These are phyloP conservation scores for Hypanus sabinus DNA, from an alignment of 2,113 vertebrate genomes.

Conservation along the genomic window DNA sequence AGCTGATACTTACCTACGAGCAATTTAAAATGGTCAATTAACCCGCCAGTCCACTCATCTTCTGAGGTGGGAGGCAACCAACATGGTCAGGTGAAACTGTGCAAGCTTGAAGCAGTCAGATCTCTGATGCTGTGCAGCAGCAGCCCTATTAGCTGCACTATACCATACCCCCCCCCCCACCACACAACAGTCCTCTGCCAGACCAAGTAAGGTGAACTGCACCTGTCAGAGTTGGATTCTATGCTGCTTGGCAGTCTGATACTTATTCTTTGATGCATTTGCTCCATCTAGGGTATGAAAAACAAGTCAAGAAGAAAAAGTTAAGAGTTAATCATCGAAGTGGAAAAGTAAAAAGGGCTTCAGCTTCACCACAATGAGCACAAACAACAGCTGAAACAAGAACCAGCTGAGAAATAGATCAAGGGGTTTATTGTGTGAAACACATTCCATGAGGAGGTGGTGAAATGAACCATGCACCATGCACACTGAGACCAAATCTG, in stretches of 20 bases:
- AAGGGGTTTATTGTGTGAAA: not conserved
- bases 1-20: no score
- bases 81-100: no score
- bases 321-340: not conserved
- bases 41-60: no score
- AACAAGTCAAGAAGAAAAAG: not conserved
- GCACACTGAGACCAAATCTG: not conserved
- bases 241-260: not conserved
- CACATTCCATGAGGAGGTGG: not conserved
- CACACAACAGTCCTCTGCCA: no score
- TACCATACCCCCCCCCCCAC: not conserved
- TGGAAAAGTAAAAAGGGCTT: not conserved
- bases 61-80: no score
- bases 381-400: not conserved
- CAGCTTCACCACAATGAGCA: not conserved
- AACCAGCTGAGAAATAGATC: conserved; percentile 28
- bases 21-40: no score
- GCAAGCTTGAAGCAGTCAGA: no score
- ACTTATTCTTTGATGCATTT: not conserved
- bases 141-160: no score
- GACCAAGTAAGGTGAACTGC: no score
- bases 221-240: no score
- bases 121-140: no score
- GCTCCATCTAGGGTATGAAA: not conserved
- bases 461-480: not conserved